phyloP scores from a whole-genome alignment of 2,113 vertebrate genomes.

The Psettodes erumei region DNA sequence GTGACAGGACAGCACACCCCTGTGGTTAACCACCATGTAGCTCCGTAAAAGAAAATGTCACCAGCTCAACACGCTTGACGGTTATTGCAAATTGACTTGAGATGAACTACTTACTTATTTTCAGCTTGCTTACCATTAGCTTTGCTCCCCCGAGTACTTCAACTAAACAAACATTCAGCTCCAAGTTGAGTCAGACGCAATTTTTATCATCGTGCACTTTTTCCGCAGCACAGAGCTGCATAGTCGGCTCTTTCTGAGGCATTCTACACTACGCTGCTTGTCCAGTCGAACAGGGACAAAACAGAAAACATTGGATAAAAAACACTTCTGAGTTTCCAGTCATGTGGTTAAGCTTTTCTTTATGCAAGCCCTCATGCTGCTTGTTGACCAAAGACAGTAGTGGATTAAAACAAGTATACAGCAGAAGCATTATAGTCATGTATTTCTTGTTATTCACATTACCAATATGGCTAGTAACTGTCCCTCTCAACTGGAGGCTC shows the following conservation, averaged over 20 bases:
- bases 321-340: background rate
- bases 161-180: background rate
- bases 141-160: background rate
- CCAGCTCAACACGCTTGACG: background rate
- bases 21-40: conserved; percentile 11
- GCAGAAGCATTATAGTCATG: background rate
- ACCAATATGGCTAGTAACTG: conserved; percentile 29
- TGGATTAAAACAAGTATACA: background rate
- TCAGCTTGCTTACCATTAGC: background rate
- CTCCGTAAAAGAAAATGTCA: background rate
- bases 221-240: too few species aligned
- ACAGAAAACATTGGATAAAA: background rate
- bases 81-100: background rate
- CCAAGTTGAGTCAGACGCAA: background rate
- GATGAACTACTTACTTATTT: background rate
- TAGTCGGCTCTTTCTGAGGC: background rate
- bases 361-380: background rate
- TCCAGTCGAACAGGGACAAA: background rate
- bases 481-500: conserved; percentile 15
- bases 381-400: background rate
- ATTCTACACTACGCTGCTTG: background rate
- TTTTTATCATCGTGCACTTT: background rate
- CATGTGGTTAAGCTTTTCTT: background rate
- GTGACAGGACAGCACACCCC: background rate
- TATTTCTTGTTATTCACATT: conserved; percentile 35